Evolutionary conservation across 2,797 vertebrate genomes (phyloP).

Genomic region (Myiotriccus ornatus): DNA sequence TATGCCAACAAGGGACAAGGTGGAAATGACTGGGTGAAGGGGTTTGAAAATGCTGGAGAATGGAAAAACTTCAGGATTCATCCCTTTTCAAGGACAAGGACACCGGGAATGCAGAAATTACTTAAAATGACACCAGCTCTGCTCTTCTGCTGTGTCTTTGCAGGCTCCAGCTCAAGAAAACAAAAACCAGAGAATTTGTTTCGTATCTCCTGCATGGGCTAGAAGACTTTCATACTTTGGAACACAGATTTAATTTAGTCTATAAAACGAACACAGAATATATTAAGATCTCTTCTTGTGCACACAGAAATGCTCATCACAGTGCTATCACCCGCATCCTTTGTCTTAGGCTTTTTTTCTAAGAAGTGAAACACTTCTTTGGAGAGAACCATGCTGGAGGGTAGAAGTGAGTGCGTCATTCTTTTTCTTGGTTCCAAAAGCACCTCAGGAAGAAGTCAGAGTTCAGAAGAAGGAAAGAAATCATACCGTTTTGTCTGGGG

Average conservation of each 20-base stretch:
- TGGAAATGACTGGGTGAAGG: background rate
- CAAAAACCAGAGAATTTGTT: background rate
- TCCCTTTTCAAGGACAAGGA: background rate
- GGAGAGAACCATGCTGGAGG: background rate
- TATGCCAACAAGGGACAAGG: background rate
- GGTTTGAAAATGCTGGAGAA: background rate
- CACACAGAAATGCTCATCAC: background rate
- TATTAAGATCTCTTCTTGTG: background rate
- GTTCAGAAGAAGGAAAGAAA: background rate
- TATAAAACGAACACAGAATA: background rate
- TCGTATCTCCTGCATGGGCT: background rate
- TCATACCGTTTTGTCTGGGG: constrained; percentile 85
- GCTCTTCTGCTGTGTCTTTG: background rate
- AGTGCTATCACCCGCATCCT: background rate
- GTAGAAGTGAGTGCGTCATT: background rate
- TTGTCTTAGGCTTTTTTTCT: background rate
- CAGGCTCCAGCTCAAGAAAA: background rate
- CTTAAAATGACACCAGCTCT: background rate
- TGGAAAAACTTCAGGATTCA: background rate
- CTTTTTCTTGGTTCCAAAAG: background rate
- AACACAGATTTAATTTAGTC: background rate
- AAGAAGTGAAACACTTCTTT: background rate
- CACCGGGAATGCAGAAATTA: background rate
- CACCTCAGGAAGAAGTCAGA: background rate
- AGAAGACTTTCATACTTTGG: background rate